phyloP scores from a whole-genome alignment of 2,113 vertebrate genomes.

The Polypterus senegalus region DNA sequence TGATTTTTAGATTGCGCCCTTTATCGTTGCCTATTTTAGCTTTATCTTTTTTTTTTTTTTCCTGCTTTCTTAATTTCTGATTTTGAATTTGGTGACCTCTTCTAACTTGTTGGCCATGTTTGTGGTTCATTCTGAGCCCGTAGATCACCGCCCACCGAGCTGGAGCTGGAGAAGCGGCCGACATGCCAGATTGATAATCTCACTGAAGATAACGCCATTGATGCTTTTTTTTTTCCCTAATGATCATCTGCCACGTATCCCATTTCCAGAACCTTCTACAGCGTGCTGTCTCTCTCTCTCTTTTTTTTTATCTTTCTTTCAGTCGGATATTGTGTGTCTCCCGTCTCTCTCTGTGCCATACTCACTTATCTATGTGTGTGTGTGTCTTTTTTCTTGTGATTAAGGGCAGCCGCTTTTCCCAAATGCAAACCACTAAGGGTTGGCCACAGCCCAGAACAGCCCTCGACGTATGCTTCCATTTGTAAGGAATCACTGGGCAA shows the following conservation, averaged over 20 bases:
- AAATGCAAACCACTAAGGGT: conserved; percentile 65
- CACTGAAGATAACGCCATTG: background rate
- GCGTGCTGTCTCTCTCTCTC: conserved; percentile 13
- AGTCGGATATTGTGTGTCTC: too few relatives aligned
- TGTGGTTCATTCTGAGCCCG: too few relatives aligned
- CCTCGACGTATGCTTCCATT: conserved; percentile 73
- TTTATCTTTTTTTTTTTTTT: too few relatives aligned
- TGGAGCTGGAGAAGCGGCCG: too few relatives aligned
- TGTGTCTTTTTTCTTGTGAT: conserved; percentile 5
- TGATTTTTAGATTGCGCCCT: too few relatives aligned
- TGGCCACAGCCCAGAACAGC: conserved; percentile 51
- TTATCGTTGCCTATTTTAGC: too few relatives aligned
- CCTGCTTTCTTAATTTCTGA: too few relatives aligned
- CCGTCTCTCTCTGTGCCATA: conserved; percentile 43
- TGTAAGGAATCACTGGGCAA: conserved; percentile 50
- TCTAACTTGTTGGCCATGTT: too few relatives aligned
- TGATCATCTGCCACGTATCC: background rate
- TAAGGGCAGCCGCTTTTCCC: conserved; percentile 56
- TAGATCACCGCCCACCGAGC: too few relatives aligned
- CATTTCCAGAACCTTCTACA: conserved; percentile 55
- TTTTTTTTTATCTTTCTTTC: too few relatives aligned
- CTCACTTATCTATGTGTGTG: conserved; percentile 62
- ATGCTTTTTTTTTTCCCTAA: background rate
- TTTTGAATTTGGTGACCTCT: too few relatives aligned
- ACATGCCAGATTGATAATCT: background rate